phyloP scores from a whole-genome alignment of 2,888 invertebrate genomes.

The Isoperla grammatica region DNA sequence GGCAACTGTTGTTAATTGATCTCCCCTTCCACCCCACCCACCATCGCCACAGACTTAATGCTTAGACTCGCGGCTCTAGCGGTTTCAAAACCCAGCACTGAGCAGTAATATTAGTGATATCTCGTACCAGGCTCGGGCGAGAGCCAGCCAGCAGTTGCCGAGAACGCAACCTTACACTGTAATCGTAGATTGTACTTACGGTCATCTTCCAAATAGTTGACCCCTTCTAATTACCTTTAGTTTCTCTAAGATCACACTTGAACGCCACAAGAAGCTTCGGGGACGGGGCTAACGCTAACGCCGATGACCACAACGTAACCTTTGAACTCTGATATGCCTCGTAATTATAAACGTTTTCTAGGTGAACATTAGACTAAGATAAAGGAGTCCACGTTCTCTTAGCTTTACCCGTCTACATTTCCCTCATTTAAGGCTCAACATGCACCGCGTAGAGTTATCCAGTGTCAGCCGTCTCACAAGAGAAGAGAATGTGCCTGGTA shows the following conservation, averaged over 20 bases:
- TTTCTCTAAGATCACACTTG: too few species aligned
- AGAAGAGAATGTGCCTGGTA: too few species aligned
- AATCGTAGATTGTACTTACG: slow-evolving; percentile 14
- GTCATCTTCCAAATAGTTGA: slow-evolving; percentile 13
- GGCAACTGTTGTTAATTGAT: slow-evolving; percentile 29
- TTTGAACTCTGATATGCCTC: too few species aligned
- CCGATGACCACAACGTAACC: too few species aligned
- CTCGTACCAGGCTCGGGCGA: slow-evolving; percentile 23
- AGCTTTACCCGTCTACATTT: not conserved
- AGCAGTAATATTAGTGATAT: slow-evolving; percentile 28
- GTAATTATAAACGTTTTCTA: too few species aligned
- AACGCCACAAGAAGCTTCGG: too few species aligned
- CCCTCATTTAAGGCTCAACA: not conserved
- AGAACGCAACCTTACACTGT: slow-evolving; percentile 18
- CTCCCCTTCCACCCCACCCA: slow-evolving; percentile 12
- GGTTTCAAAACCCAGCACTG: slow-evolving; percentile 20
- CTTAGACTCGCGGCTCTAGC: slow-evolving; percentile 19
- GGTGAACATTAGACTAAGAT: too few species aligned
- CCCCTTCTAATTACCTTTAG: slow-evolving; percentile 10
- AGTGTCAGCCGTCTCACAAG: slow-evolving; percentile 1
- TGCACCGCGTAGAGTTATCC: not conserved
- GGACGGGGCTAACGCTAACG: too few species aligned
- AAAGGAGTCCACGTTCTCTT: too few species aligned
- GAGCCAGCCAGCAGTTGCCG: slow-evolving; percentile 11
- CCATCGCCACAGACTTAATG: slow-evolving; percentile 27